Evolutionary conservation across 2,888 invertebrate genomes (phyloP), one percentile per base, ranked within the genome.

Genomic region (Eumerus sabulonum): DNA sequence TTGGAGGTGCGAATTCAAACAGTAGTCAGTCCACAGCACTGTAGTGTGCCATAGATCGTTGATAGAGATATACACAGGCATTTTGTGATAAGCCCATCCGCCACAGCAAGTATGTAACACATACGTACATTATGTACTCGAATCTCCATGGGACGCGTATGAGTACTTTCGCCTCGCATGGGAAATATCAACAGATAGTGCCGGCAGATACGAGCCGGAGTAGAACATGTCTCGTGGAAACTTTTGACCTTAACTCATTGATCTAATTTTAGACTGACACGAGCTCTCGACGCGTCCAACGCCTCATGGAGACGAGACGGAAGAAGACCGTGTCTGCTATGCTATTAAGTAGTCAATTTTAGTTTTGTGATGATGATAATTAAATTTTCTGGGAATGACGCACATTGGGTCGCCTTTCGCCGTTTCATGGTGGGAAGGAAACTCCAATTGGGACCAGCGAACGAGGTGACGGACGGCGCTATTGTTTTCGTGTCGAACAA

Each of bases 181-280:
- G 27, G 40, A 3, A 40, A 40, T 16, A 42, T 48, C 48, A 57
- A 2, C 35, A 67, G 38, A 51, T 51, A 68, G 36, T 18, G 19
- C 7, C 40, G 40, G n/a, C 17, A 11, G 27, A 27, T 27, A 2
- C 27, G 38, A 1, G 4, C 42, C 4, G 19, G 16, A 40, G 40
- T 62, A 48, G 62, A 71, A 50, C 71, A 71, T 71, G 62, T 71
- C 48, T 56, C 35, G 51, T 79, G 79, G 79, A 74, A 79, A 74
- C 59, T 79, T 79, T 79, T 74, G 79, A 74, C 79, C 79, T 79
- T 79, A 79, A 74, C 74, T 79, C 73, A 79, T 79, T 79, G 79
- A 79, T 74, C 79, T 79, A 79, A 79, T 79, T 79, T 79, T 60
- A 57, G 73, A 70, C 50, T 56, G 79, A 60, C 68, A 79, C 74